Percentiles rank a stretch among this genome's conserved stretches.
Conservation (phyloP, 1,140 invertebrate genomes). For the Drosophila eugracilis region DNA sequence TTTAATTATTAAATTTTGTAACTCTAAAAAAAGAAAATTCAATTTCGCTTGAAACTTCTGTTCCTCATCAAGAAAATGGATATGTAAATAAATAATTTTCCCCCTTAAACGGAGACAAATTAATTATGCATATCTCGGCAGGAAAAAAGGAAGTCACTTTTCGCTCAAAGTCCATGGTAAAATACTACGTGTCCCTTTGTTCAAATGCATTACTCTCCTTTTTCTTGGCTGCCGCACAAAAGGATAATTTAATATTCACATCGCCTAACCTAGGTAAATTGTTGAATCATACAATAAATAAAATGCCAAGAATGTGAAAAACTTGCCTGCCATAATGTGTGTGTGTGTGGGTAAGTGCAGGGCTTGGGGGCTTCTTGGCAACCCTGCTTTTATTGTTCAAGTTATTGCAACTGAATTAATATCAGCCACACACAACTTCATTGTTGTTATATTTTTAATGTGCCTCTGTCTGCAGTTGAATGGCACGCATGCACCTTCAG, state of each 20-base stretch:
- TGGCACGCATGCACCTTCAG: conserved; percentile 48
- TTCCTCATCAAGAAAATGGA: not conserved
- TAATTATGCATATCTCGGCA: conserved; percentile 58
- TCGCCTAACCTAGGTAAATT: conserved; percentile 70
- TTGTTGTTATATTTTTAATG: conserved; percentile 64
- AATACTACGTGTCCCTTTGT: conserved; percentile 59
- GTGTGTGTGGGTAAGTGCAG: too few species aligned
- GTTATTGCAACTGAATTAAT: conserved; percentile 63
- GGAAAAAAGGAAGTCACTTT: conserved; percentile 54
- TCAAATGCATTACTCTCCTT: conserved; percentile 3
- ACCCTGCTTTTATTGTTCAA: conserved; percentile 6
- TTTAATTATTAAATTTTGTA: too few species aligned
- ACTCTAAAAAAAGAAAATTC: too few species aligned
- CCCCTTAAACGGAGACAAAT: conserved; percentile 25
- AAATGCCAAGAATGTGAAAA: conserved; percentile 67
- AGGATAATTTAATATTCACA: conserved; percentile 69
- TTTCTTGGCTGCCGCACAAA: conserved; percentile 39
- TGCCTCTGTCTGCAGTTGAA: conserved; percentile 42
- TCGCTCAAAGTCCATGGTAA: conserved; percentile 38
- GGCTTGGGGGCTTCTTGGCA: conserved; percentile 8
- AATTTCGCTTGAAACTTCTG: not conserved
- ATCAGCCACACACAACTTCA: conserved; percentile 55
- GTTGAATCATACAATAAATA: conserved; percentile 73
- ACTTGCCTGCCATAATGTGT: conserved; percentile 32
- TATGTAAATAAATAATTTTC: not conserved